Evolutionary conservation across 2,888 invertebrate species (phyloP).

Genomic region (Trachelus iudaicus): DNA sequence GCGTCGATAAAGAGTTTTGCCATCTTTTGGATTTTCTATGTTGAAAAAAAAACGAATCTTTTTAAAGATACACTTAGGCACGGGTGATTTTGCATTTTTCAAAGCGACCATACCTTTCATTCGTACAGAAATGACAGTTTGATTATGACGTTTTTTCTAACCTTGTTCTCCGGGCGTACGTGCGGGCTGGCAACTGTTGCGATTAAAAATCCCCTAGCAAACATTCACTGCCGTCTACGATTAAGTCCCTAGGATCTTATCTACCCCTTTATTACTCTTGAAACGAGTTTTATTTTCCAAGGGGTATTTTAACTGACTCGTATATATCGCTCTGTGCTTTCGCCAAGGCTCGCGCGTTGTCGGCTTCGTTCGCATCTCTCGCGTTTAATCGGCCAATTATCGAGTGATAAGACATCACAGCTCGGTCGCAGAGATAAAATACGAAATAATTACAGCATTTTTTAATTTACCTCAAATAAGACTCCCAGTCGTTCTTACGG

Average conservation of each 20-base stretch:
- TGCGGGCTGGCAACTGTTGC: neutral
- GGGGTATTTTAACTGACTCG: neutral
- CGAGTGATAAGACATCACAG: neutral
- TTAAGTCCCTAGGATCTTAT: neutral
- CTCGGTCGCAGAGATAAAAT: neutral
- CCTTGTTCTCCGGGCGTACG: too few relatives aligned
- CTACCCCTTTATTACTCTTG: neutral
- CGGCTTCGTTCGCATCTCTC: conserved; percentile 27
- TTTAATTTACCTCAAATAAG: conserved; percentile 9
- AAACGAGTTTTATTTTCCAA: neutral
- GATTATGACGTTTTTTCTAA: neutral
- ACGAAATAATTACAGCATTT: neutral
- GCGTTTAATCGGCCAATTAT: neutral
- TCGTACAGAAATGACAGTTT: neutral
- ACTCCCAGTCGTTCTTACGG: conserved; percentile 3
- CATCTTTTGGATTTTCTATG: neutral
- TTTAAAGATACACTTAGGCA: neutral
- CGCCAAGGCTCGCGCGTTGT: conserved; percentile 16
- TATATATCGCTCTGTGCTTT: neutral
- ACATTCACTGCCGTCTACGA: neutral
- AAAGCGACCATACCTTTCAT: neutral
- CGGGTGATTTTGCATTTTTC: neutral
- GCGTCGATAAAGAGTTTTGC: neutral
- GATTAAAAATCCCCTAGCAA: neutral
- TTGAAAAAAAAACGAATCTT: neutral